Conservation (phyloP, 2,113 vertebrate species). For the Bujurquina vittata region DNA sequence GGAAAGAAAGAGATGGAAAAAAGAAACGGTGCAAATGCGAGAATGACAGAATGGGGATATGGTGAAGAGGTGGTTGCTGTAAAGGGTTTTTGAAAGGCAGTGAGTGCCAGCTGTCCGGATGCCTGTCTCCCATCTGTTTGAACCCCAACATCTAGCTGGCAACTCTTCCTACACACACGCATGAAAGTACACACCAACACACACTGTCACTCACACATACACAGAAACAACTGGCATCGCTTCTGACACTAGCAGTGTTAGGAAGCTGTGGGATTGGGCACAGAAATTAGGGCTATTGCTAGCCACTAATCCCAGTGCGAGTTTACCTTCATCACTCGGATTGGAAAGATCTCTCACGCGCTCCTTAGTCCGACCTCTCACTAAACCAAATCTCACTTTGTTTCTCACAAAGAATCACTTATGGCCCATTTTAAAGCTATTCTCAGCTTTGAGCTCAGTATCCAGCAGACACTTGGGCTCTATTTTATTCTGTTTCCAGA, state of each 20-base stretch:
- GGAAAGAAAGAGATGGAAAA: slow-evolving; percentile 3
- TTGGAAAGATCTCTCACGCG: slow-evolving; percentile 48
- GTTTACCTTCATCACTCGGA: slow-evolving; percentile 62
- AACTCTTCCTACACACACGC: slow-evolving; percentile 40
- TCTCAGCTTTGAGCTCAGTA: slow-evolving; percentile 39
- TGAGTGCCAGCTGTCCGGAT: slow-evolving; percentile 76
- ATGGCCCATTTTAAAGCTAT: slow-evolving; percentile 46
- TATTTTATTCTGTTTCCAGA: slow-evolving; percentile 34
- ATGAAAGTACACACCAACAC: background rate
- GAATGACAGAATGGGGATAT: slow-evolving; percentile 72
- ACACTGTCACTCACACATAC: slow-evolving; percentile 15
- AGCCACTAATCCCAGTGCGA: slow-evolving; percentile 64
- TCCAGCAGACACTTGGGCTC: slow-evolving; percentile 48
- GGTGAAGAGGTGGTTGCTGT: slow-evolving; percentile 52
- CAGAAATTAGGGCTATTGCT: slow-evolving; percentile 56
- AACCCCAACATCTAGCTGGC: slow-evolving; percentile 70
- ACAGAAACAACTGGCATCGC: slow-evolving; percentile 57
- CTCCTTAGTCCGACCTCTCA: slow-evolving; percentile 33
- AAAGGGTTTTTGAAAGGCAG: slow-evolving; percentile 60
- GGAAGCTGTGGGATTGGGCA: slow-evolving; percentile 68
- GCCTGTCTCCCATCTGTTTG: slow-evolving; percentile 72
- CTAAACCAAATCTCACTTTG: slow-evolving; percentile 47
- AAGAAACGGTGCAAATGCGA: slow-evolving; percentile 17
- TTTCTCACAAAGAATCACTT: slow-evolving; percentile 38
- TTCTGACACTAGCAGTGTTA: slow-evolving; percentile 59